Conservation (phyloP, 2,888 invertebrate genomes). For the Pemphredon lugubris region DNA sequence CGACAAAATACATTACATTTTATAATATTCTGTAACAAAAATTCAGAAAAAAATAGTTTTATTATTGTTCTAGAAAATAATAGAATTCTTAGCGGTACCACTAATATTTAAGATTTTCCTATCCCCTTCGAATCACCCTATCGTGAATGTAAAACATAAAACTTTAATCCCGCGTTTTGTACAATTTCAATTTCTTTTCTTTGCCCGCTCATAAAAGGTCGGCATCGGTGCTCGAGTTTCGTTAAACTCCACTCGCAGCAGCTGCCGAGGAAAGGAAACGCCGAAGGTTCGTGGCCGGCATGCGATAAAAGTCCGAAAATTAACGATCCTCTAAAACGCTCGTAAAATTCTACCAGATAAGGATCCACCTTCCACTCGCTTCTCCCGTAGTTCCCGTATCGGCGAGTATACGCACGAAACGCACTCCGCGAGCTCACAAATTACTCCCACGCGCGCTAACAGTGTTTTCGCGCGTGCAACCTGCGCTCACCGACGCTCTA, state of each 20-base stretch:
- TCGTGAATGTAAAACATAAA: no score
- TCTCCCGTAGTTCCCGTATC: constrained; percentile 33
- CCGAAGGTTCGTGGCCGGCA: constrained; percentile 11
- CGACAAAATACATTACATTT: no score
- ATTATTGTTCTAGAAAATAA: no score
- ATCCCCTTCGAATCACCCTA: no score
- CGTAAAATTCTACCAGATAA: constrained; percentile 68
- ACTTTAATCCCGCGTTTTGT: background rate
- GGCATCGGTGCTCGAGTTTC: background rate
- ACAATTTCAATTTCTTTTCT: background rate
- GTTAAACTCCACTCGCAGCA: background rate
- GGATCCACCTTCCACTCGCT: constrained; percentile 61
- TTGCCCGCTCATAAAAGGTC: background rate
- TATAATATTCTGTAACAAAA: no score
- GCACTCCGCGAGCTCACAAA: constrained; percentile 55
- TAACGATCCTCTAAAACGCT: constrained; percentile 71
- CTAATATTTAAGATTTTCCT: no score
- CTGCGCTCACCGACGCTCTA: constrained; percentile 30
- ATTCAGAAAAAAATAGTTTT: no score
- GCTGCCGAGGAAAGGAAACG: constrained; percentile 3
- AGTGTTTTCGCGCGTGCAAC: constrained; percentile 53
- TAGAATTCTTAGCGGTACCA: no score
- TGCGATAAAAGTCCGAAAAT: constrained; percentile 61
- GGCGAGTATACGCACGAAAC: constrained; percentile 44
- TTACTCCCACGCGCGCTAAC: constrained; percentile 65